Percentiles rank a stretch among this genome's conserved stretches.
Evolutionary conservation across 2,888 invertebrate genomes (phyloP).

Genomic region (Cynaeus angustus): DNA sequence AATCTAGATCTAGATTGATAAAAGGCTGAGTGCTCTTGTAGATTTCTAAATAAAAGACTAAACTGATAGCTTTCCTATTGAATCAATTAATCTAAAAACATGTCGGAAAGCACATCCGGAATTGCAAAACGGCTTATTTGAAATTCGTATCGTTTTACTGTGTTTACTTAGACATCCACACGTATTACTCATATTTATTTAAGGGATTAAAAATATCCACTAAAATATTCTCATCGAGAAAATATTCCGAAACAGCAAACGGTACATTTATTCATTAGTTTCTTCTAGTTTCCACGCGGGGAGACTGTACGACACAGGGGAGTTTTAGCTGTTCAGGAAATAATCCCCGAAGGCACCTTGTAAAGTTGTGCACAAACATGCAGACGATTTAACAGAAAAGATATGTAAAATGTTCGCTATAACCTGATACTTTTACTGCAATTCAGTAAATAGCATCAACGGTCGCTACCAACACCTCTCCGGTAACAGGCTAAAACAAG

Average conservation of each 20-base stretch:
- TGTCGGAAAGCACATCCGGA: conserved; percentile 7
- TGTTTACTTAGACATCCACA: conserved; percentile 12
- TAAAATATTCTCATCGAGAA: conserved; percentile 7
- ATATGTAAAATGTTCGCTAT: conserved; percentile 44
- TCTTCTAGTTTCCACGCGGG: background rate
- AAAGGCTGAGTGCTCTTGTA: conserved; percentile 27
- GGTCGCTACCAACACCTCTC: conserved; percentile 41
- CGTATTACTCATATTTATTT: conserved; percentile 16
- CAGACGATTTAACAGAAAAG: conserved; percentile 43
- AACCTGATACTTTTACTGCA: conserved; percentile 45
- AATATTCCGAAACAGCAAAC: background rate
- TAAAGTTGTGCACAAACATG: conserved; percentile 44
- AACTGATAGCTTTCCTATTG: conserved; percentile 28
- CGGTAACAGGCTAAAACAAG: conserved; percentile 40
- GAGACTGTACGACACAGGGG: conserved; percentile 19
- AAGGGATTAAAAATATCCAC: conserved; percentile 1
- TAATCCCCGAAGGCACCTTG: conserved; percentile 47
- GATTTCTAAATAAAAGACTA: conserved; percentile 36
- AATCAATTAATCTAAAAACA: conserved; percentile 35
- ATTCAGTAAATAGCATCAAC: conserved; percentile 44
- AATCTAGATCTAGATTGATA: conserved; percentile 39
- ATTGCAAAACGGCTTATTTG: conserved; percentile 15
- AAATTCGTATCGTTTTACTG: conserved; percentile 19
- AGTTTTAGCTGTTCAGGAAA: conserved; percentile 40
- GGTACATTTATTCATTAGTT: background rate